A percentile compares a stretch with the other conserved stretches of the same genome.
phyloP scores from a whole-genome alignment of 64 coral and sea anemone genomes.

The Cladopsammia gracilis region DNA sequence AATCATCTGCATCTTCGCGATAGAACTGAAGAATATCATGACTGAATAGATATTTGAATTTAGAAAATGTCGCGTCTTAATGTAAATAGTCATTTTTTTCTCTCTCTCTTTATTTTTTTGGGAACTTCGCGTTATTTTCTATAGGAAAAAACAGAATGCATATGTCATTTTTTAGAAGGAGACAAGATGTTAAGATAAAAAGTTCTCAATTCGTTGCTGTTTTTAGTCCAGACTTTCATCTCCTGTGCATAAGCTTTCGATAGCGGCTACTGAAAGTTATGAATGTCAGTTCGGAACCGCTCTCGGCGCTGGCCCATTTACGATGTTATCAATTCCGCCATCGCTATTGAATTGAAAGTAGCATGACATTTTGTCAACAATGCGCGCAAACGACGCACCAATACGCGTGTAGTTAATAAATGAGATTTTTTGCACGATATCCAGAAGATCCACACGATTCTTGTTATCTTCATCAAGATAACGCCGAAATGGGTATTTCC shows the following conservation, averaged over 20 bases:
- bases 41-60: neutral
- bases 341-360: constrained; percentile 24
- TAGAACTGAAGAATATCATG: neutral
- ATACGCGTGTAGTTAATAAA: constrained; percentile 50
- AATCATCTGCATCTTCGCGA: neutral
- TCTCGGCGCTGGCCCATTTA: constrained; percentile 17
- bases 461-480: constrained; percentile 56
- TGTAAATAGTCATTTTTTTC: neutral
- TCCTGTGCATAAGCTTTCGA: constrained; percentile 40
- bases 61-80: neutral
- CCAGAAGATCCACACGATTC: constrained; percentile 11
- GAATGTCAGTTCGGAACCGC: constrained; percentile 46
- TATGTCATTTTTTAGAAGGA: neutral
- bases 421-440: constrained; percentile 36
- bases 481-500: constrained; percentile 33
- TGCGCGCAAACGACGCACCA: neutral
- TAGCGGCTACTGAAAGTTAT: constrained; percentile 10
- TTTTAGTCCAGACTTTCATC: constrained; percentile 29
- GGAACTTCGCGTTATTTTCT: neutral
- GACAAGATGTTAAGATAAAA: constrained; percentile 13
- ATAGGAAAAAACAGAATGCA: neutral
- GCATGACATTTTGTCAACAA: constrained; percentile 43
- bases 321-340: neutral
- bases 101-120: neutral
- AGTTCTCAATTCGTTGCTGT: constrained; percentile 7